Conservation (phyloP, 1,140 invertebrate species). For the Eurosta solidaginis region DNA sequence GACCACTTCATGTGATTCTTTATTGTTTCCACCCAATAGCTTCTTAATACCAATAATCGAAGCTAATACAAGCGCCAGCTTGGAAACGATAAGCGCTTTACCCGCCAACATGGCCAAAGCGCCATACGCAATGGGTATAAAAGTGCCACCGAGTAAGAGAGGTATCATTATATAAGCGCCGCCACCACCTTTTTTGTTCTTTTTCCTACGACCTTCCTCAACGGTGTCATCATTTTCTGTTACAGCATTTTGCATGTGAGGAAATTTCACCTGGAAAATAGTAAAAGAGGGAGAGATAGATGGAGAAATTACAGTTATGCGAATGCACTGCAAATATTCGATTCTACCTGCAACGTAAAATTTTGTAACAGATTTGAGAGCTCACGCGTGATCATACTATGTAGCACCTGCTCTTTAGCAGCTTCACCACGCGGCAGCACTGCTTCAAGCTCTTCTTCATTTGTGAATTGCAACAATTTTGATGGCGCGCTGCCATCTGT, state of each 20-base stretch:
- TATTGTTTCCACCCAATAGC: conserved; percentile 68
- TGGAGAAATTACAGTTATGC: background rate
- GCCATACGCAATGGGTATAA: conserved; percentile 78
- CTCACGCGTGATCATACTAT: conserved; percentile 75
- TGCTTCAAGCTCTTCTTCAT: conserved; percentile 69
- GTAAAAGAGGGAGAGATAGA: background rate
- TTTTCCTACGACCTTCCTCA: conserved; percentile 52
- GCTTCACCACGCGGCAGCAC: conserved; percentile 70
- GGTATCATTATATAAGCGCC: conserved; percentile 75
- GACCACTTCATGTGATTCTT: conserved; percentile 73
- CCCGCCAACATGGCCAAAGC: conserved; percentile 79
- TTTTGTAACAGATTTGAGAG: conserved; percentile 73
- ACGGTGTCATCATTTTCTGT: conserved; percentile 31
- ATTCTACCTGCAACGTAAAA: conserved; percentile 78
- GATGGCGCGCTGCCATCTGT: conserved; percentile 37
- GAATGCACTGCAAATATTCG: conserved; percentile 33
- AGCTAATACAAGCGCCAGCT: conserved; percentile 77
- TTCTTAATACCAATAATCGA: conserved; percentile 84
- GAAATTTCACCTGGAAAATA: conserved; percentile 47
- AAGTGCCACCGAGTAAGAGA: conserved; percentile 75
- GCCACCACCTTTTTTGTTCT: conserved; percentile 70
- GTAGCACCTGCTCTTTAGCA: conserved; percentile 74
- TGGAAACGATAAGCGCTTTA: conserved; percentile 82
- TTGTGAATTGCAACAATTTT: conserved; percentile 18
- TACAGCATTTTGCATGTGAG: conserved; percentile 33